Evolutionary conservation across 2,888 invertebrate genomes (phyloP).

Genomic region (Drosophila colorata): DNA sequence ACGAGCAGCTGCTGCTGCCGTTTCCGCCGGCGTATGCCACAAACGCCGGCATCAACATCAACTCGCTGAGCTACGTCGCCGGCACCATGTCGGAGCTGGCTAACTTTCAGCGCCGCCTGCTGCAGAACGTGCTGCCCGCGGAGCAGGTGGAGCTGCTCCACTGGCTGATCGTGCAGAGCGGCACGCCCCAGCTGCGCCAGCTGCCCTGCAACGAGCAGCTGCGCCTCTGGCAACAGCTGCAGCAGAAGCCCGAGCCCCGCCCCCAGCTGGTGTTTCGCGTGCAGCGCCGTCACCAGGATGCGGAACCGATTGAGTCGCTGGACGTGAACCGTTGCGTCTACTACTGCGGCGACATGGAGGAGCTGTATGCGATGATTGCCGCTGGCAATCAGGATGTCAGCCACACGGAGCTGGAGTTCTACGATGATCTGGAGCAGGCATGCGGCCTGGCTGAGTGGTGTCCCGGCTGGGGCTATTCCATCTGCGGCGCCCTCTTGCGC

Average conservation of each 20-base stretch:
- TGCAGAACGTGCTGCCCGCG: slow-evolving; percentile 3
- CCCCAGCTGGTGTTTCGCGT: slow-evolving; percentile 30
- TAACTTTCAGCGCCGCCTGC: slow-evolving; percentile 1
- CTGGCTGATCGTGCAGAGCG: slow-evolving; percentile 37
- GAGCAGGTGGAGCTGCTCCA: slow-evolving; percentile 26
- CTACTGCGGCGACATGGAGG: slow-evolving; percentile 29
- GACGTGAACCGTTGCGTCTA: slow-evolving; percentile 5
- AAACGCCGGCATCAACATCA: not conserved
- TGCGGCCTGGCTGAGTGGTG: slow-evolving; percentile 17
- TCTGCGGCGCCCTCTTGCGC: slow-evolving; percentile 32
- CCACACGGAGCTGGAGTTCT: not conserved
- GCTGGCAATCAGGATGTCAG: not conserved
- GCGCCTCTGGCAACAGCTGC: slow-evolving; percentile 25
- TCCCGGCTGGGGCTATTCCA: slow-evolving; percentile 25
- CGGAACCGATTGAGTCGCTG: not conserved
- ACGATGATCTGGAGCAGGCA: slow-evolving; percentile 8
- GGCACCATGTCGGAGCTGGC: slow-evolving; percentile 21
- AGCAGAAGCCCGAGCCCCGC: not conserved
- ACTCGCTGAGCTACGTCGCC: slow-evolving; percentile 3
- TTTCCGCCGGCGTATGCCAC: slow-evolving; percentile 6
- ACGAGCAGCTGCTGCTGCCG: slow-evolving; percentile 11
- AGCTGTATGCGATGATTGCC: slow-evolving; percentile 17
- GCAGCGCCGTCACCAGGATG: not conserved
- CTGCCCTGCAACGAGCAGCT: slow-evolving; percentile 13
- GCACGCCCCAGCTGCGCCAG: slow-evolving; percentile 12